Percentiles rank a stretch among this genome's conserved stretches.
These are phyloP conservation scores for Junco hyemalis DNA, from an alignment of 2,113 vertebrate genomes.

Conservation along the genomic window DNA sequence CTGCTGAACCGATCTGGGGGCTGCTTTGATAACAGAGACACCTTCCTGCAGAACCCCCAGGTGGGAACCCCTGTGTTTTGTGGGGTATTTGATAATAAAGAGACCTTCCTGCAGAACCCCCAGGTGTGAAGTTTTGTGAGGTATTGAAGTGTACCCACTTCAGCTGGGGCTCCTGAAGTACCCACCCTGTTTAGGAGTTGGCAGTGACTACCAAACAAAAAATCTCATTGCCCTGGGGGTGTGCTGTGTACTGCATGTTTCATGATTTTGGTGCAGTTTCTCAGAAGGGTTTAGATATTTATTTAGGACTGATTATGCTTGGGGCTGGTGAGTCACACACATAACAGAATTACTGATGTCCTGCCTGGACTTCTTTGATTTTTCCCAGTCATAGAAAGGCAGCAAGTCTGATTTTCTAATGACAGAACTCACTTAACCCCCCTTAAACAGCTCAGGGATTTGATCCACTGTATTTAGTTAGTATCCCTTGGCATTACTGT, in stretches of 20 bases:
- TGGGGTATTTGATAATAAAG: slow-evolving; percentile 75
- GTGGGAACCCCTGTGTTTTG: slow-evolving; percentile 60
- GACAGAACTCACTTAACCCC: neutral
- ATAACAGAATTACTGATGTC: neutral
- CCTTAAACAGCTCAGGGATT: neutral
- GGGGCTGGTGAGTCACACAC: neutral
- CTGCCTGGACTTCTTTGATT: neutral
- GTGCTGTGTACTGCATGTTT: neutral
- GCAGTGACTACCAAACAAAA: neutral
- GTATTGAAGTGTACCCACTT: neutral
- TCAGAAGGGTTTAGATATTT: neutral
- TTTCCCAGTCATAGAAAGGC: neutral
- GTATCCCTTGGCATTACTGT: neutral
- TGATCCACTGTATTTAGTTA: neutral
- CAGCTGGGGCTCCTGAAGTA: neutral
- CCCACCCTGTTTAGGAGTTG: neutral
- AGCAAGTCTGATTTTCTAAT: neutral
- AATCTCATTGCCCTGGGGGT: neutral
- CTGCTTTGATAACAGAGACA: slow-evolving; percentile 85
- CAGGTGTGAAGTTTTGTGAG: neutral
- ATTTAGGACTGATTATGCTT: neutral
- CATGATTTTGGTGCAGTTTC: neutral
- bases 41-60: slow-evolving; percentile 97
- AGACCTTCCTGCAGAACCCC: slow-evolving; percentile 90
- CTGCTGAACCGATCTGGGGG: slow-evolving; percentile 88